These are phyloP conservation scores for Scolopax bukidnonensis DNA, from an alignment of 2,797 vertebrate genomes.

Conservation along the genomic window DNA sequence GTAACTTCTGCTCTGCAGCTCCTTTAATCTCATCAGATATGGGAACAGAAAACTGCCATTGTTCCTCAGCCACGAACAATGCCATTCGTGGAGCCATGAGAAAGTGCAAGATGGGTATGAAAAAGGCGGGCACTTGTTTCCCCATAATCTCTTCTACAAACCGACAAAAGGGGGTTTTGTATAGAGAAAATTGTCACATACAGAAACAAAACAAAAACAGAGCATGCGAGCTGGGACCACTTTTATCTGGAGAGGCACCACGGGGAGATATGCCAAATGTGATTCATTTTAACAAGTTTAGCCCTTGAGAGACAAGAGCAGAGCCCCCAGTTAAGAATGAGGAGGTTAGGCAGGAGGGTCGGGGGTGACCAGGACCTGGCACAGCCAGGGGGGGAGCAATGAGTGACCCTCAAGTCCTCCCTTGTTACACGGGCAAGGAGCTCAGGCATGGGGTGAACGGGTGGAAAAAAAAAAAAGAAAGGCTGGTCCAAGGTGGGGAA, in stretches of 20 bases:
- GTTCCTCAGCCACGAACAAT: conserved; percentile 65
- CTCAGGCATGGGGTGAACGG: neutral
- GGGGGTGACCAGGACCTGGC: conserved; percentile 18
- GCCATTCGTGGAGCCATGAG: conserved; percentile 54
- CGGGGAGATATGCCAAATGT: conserved; percentile 70
- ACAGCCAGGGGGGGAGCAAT: neutral
- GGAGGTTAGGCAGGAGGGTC: conserved; percentile 49
- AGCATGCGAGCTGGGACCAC: conserved; percentile 66
- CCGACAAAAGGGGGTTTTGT: conserved; percentile 73
- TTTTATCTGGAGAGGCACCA: conserved; percentile 72
- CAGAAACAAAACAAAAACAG: conserved; percentile 72
- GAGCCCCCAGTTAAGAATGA: conserved; percentile 33
- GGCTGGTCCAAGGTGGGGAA: neutral
- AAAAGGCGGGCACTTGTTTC: conserved; percentile 64
- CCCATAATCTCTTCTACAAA: conserved; percentile 69
- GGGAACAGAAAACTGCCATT: conserved; percentile 68
- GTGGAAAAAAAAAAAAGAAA: neutral
- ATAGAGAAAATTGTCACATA: conserved; percentile 71
- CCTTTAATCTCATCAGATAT: conserved; percentile 71
- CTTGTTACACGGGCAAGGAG: neutral
- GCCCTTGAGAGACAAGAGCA: conserved; percentile 58
- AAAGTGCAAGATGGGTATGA: conserved; percentile 62
- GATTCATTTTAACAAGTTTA: conserved; percentile 72
- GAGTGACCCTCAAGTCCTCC: conserved; percentile 23
- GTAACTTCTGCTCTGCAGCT: conserved; percentile 62